Evolutionary conservation across 2,797 vertebrate species (phyloP).

Genomic region (Neosalanx taihuensis): DNA sequence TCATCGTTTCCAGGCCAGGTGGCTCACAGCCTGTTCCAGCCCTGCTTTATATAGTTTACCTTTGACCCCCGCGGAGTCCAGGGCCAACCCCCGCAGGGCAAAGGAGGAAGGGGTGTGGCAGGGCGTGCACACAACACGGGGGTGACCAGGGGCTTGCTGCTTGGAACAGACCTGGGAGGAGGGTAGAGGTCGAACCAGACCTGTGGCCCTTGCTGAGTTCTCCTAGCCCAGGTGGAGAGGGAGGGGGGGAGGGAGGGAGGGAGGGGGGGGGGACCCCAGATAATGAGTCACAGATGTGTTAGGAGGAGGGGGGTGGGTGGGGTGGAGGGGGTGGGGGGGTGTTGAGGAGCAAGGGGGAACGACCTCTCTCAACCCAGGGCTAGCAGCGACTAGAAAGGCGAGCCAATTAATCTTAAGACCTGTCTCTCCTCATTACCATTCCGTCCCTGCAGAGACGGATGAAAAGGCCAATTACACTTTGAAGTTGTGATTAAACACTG

Average conservation of each 20-base stretch:
- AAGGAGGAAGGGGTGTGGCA: not conserved
- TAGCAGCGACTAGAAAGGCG: slow-evolving; percentile 62
- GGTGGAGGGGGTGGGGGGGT: not conserved
- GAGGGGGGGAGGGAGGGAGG: slow-evolving; percentile 17
- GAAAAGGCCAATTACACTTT: slow-evolving; percentile 73
- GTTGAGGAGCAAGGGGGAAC: slow-evolving; percentile 29
- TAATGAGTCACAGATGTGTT: slow-evolving; percentile 57
- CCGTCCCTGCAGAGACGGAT: slow-evolving; percentile 65
- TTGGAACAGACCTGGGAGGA: not conserved
- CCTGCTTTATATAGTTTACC: not conserved
- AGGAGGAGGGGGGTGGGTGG: too few species aligned
- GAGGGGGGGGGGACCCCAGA: slow-evolving; percentile 24
- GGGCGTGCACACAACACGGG: not conserved
- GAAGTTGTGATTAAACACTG: slow-evolving; percentile 70
- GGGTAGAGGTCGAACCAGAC: not conserved
- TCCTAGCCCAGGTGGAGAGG: slow-evolving; percentile 19
- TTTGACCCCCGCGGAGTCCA: not conserved
- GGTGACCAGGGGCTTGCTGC: not conserved
- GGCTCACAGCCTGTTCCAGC: not conserved
- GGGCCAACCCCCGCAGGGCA: too few species aligned
- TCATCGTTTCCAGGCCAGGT: not conserved
- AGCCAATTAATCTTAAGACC: slow-evolving; percentile 68
- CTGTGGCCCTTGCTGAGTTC: slow-evolving; percentile 20
- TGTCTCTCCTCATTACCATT: slow-evolving; percentile 65
- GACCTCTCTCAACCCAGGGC: slow-evolving; percentile 56